A percentile compares a stretch with the other conserved stretches of the same genome.
Conservation (phyloP, 2,113 vertebrate genomes). For the Anser cygnoides region DNA sequence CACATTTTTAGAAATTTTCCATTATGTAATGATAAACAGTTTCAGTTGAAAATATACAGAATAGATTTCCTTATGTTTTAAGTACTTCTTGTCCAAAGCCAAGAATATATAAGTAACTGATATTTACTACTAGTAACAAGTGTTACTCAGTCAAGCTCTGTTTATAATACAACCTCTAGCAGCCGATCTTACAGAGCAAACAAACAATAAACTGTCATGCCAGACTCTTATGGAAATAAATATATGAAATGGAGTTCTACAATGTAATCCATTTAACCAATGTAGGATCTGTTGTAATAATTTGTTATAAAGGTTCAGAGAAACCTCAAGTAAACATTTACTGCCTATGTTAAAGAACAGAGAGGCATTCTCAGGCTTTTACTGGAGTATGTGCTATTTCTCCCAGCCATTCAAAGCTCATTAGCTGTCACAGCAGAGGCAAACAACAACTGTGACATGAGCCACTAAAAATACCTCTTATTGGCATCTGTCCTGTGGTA, state of each 20-base stretch:
- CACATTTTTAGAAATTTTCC: not conserved
- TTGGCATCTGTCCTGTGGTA: conserved; percentile 71
- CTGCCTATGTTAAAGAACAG: not conserved
- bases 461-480: conserved; percentile 77
- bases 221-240: conserved; percentile 49
- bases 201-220: not conserved
- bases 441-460: conserved; percentile 74
- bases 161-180: conserved; percentile 5
- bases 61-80: conserved; percentile 6
- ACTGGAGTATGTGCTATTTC: conserved; percentile 43
- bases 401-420: conserved; percentile 60
- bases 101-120: not conserved
- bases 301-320: conserved; percentile 13
- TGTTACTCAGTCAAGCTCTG: not conserved
- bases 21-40: not conserved
- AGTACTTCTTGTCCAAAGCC: not conserved
- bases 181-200: conserved; percentile 5
- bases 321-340: conserved; percentile 51
- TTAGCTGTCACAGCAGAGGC: conserved; percentile 69
- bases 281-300: not conserved
- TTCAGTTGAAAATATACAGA: not conserved
- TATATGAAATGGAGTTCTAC: conserved; percentile 30
- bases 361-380: conserved; percentile 45
- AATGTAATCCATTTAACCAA: conserved; percentile 2
- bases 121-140: conserved; percentile 1